phyloP scores from a whole-genome alignment of 2,113 vertebrate genomes.

The Pygoscelis antarcticus region DNA sequence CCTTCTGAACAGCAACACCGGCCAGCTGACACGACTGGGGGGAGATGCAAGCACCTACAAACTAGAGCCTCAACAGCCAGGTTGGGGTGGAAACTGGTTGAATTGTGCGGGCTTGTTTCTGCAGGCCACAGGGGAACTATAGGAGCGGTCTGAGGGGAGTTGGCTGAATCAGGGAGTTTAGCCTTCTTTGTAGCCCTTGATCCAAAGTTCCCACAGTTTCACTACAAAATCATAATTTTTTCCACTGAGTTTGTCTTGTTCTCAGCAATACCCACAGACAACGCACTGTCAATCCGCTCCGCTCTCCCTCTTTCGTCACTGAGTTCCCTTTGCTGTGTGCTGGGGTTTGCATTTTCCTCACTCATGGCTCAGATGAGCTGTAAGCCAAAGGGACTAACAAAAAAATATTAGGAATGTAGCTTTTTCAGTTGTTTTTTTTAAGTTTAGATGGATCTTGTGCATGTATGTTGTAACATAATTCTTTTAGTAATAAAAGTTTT shows the following conservation, averaged over 20 bases:
- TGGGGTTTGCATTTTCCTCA: not conserved
- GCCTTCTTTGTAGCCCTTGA: not conserved
- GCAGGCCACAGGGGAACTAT: not conserved
- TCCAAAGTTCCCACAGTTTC: not conserved
- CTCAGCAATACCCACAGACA: not conserved
- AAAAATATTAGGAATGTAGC: not conserved
- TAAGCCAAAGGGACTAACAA: not conserved
- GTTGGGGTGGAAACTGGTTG: not conserved
- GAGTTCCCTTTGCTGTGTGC: not conserved
- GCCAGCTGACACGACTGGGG: not conserved
- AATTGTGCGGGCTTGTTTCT: not conserved
- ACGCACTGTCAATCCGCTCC: not conserved
- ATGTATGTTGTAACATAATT: not conserved
- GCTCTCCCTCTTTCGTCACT: not conserved
- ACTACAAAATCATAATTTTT: not conserved
- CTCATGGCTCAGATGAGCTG: not conserved
- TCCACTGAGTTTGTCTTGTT: not conserved
- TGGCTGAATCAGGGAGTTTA: not conserved
- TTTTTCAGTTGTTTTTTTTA: not conserved
- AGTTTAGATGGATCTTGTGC: not conserved
- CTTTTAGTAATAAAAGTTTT: slow-evolving; percentile 3
- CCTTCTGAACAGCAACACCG: not conserved
- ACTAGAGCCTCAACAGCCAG: not conserved
- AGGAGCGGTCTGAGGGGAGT: not conserved
- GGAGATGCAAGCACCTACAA: not conserved